phyloP scores from a whole-genome alignment of 2,797 vertebrate species.

The Typhlichthys eigenmanni region DNA sequence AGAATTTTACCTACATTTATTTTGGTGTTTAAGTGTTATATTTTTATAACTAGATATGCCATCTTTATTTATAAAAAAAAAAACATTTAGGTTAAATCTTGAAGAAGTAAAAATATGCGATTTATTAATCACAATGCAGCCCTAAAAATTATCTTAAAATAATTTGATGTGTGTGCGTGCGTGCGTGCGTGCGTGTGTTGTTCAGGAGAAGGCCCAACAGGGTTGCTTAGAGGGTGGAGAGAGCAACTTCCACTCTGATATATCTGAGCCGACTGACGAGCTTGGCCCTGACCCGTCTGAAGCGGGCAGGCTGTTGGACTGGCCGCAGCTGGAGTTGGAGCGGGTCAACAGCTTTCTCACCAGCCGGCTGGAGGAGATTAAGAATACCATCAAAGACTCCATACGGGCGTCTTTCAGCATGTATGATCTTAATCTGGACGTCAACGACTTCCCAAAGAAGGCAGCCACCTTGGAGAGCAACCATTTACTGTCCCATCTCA shows the following conservation, averaged over 20 bases:
- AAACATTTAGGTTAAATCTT: too few species aligned
- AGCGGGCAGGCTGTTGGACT: constrained; percentile 83
- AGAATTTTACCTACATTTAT: too few species aligned
- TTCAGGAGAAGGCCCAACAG: constrained; percentile 89
- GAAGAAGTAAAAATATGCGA: too few species aligned
- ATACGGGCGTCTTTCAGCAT: constrained; percentile 95
- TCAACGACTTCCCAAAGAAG: constrained; percentile 95
- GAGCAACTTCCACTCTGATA: constrained; percentile 64
- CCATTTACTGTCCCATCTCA: constrained; percentile 90
- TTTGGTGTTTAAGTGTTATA: too few species aligned
- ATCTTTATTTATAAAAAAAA: too few species aligned
- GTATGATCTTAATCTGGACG: constrained; percentile 94
- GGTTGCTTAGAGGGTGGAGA: constrained; percentile 62
- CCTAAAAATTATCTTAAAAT: too few species aligned
- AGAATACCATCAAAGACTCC: constrained; percentile 98
- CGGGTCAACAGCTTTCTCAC: constrained; percentile 97
- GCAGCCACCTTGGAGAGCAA: constrained; percentile 90
- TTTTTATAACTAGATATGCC: too few species aligned
- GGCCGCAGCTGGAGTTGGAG: constrained; percentile 94
- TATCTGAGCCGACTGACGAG: constrained; percentile 67
- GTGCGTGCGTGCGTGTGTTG: constrained; percentile 10
- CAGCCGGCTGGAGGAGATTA: constrained; percentile 96
- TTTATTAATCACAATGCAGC: too few species aligned
- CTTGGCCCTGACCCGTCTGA: constrained; percentile 69
- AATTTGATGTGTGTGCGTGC: background rate